Base-by-base conservation (phyloP, 1,140 invertebrate species). In the Metopolophium dirhodum region DNA sequence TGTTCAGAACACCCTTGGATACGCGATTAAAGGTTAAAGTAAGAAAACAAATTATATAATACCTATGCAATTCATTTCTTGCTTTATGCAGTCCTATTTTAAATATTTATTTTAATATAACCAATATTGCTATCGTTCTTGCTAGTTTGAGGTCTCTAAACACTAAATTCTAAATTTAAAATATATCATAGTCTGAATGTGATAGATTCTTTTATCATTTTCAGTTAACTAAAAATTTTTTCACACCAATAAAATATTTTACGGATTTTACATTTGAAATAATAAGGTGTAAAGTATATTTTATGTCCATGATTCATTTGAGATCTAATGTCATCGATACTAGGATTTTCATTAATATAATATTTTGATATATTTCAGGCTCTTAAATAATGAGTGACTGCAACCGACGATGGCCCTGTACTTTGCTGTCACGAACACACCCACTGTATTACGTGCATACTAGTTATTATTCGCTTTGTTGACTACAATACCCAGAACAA, bases 151-250 rank as follows among this genome's bases (percentile, higher is more conserved):
- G 14, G 14, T 7, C 1, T 0, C 11, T 18, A n/a, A n/a, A 68
- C 4, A n/a, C 14, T 9, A n/a, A 14, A 68, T 6, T 68, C 3
- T n/a, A 18, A 18, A 18, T 68, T n/a, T n/a, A 18, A 68, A 68
- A 68, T 30, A 68, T 68, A 4, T 14, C 14, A 26, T 3, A 26
- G 7, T 61, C 2, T 26, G 3, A 30, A 30, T 30, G 57, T 30
- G 4, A 4, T 4, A 6, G 1, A 0, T 9, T 7, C 3, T n/a
- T 14, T n/a, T 68, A n/a, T 18, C 4, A 4, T n/a, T 68, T n/a
- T 68, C 11, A 8, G 8, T 61, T 68, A 68, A 14, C 30, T 1
- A 68, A n/a, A n/a, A 68, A 68, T 68, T 18, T 61, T 30, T 23
- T 23, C 22, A 7, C 23, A 7, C 7, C 8, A 26, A 57, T 22